Base-by-base conservation (phyloP, 2,797 vertebrate genomes). In the Iguana delicatissima region DNA sequence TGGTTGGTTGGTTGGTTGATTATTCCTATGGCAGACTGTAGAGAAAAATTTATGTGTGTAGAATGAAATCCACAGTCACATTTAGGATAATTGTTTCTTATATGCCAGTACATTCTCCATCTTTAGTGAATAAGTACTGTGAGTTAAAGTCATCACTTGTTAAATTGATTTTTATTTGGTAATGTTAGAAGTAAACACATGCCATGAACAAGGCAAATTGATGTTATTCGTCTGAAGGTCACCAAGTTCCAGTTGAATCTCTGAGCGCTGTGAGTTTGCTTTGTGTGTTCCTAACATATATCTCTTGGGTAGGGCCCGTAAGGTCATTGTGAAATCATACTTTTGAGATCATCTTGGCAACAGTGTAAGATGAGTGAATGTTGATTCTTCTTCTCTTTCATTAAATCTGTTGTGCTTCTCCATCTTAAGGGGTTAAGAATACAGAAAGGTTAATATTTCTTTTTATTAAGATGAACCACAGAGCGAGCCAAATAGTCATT, bases 281-380 rank as follows among this genome's bases (percentile, higher is more conserved):
- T n/a, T 62, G 13, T 32, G 35, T 62, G 29, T 87, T 29, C 35
- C 42, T 20, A 32, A 2, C 20, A 10, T 32, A 24, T 26, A n/a
- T 64, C 55, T 64, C 74, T 46, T 38, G 57, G 74, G 74, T 50
- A 42, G 1, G 86, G 55, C 35, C 38, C 14, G 10, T 87, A 42
- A 79, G 74, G 26, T 86, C 59, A 42, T 20, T 62, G 29, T 87
- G 38, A 62, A 79, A 59, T 77, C 52, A 86, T 59, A n/a, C 35
- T 62, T 42, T 77, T 59, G 73, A 86, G 52, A 76, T 52, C 38
- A 84, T 86, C 69, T 74, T 52, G 24, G 72, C 85, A 76, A 42
- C 29, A 87, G 6, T 4, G 16, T 14, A 24, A 50, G 35, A 50
- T 24, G 32, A 35, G 35, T 67, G 59, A 22, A 46, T 67, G 42